Conservation (phyloP, 2,888 invertebrate species). For the Electrophaes corylata region DNA sequence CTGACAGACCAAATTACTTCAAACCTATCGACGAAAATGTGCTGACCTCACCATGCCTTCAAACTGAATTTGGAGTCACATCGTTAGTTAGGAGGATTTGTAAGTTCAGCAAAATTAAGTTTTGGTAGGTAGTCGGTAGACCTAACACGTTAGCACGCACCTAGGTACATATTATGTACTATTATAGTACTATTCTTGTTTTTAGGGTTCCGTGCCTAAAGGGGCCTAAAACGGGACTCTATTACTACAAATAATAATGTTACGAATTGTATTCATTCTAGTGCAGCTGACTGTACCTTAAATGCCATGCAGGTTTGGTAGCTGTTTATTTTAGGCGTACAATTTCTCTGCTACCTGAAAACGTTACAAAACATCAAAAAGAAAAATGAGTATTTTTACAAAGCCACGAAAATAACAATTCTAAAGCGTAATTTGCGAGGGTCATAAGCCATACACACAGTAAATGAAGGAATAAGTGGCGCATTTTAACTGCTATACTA, state of each 20-base stretch:
- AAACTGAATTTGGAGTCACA: conserved; percentile 23
- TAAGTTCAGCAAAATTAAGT: conserved; percentile 2
- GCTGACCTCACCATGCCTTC: conserved; percentile 12
- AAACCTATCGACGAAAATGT: conserved; percentile 6
- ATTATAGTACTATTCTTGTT: too few relatives aligned
- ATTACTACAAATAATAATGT: too few relatives aligned
- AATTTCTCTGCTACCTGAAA: too few relatives aligned
- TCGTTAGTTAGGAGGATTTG: conserved; percentile 20
- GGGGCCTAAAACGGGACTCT: too few relatives aligned
- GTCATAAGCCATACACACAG: conserved; percentile 9
- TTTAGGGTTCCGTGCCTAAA: too few relatives aligned
- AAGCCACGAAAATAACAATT: conserved; percentile 20
- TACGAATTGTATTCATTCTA: too few relatives aligned
- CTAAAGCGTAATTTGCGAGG: conserved; percentile 12
- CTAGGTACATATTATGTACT: too few relatives aligned
- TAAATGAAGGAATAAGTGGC: conserved; percentile 1
- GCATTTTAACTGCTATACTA: too few relatives aligned
- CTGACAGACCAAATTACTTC: conserved; percentile 4
- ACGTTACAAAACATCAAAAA: conserved; percentile 15
- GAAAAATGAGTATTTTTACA: conserved; percentile 11
- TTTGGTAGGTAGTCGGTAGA: background rate
- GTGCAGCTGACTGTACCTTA: too few relatives aligned
- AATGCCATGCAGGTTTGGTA: too few relatives aligned
- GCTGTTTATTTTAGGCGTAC: too few relatives aligned
- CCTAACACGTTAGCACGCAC: too few relatives aligned